A percentile compares a stretch with the other conserved stretches of the same genome.
Conservation (phyloP, 2,797 vertebrate genomes). For the Onychomys torridus region DNA sequence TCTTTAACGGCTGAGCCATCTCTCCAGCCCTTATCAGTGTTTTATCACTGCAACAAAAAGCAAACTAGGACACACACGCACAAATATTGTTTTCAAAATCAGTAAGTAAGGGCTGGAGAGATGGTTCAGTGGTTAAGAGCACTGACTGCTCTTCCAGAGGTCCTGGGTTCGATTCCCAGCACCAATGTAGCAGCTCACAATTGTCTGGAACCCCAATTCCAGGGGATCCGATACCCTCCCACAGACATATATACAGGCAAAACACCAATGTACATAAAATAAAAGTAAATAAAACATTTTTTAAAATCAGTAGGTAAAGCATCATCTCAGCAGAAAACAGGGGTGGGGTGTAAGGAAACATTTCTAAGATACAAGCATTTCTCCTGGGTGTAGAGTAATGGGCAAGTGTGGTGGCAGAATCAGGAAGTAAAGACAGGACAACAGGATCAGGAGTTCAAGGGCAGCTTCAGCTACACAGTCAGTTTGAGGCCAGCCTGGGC, state of each 20-base stretch:
- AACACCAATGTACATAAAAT: not conserved
- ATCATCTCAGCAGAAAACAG: constrained; percentile 41
- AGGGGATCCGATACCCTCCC: not conserved
- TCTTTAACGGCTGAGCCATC: not conserved
- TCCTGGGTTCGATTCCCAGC: not conserved
- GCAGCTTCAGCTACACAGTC: not conserved
- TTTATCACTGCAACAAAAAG: not conserved
- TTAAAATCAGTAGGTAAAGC: constrained; percentile 59
- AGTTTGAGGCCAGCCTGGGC: not conserved
- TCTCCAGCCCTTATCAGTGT: not conserved
- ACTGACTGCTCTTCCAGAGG: not conserved
- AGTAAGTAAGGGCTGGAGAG: constrained; percentile 21
- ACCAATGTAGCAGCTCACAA: not conserved
- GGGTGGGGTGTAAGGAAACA: constrained; percentile 33
- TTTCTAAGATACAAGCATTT: constrained; percentile 55
- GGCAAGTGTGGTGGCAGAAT: not conserved
- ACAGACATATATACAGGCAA: not conserved
- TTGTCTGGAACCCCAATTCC: not conserved
- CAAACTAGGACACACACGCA: not conserved
- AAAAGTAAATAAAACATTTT: not conserved
- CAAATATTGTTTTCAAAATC: constrained; percentile 56
- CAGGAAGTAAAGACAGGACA: not conserved
- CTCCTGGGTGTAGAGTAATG: not conserved
- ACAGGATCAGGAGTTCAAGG: not conserved
- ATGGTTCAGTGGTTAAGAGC: not conserved